Evolutionary conservation across 2,888 invertebrate genomes (phyloP).

Genomic region (Melanchra persicariae): DNA sequence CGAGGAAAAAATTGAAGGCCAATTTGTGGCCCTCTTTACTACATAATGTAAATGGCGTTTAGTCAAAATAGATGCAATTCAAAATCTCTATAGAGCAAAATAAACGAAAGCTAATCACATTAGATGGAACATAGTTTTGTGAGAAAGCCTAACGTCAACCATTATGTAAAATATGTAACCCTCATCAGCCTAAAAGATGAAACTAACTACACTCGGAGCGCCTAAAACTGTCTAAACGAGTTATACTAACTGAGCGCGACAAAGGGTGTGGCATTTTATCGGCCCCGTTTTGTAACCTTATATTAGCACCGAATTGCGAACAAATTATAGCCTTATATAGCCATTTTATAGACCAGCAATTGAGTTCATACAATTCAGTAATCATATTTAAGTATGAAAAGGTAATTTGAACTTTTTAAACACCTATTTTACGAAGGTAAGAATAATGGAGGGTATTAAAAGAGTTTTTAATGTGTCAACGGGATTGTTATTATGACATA

Average conservation of each 20-base stretch:
- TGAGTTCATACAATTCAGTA: constrained; percentile 53
- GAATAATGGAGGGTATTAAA: constrained; percentile 23
- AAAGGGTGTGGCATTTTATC: constrained; percentile 64
- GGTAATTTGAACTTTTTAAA: constrained; percentile 57
- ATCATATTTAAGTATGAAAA: constrained; percentile 50
- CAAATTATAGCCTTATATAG: constrained; percentile 64
- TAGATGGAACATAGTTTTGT: no score
- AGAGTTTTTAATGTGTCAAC: constrained; percentile 52
- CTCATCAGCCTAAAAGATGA: constrained; percentile 10
- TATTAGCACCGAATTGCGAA: constrained; percentile 61
- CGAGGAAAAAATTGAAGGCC: no score
- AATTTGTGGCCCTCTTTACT: no score
- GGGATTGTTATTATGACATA: constrained; percentile 40
- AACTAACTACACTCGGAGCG: constrained; percentile 28
- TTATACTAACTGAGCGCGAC: constrained; percentile 36
- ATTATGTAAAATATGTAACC: constrained; percentile 12
- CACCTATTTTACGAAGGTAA: constrained; percentile 35
- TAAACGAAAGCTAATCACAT: no score
- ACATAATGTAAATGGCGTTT: no score
- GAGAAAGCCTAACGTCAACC: neutral
- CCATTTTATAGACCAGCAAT: constrained; percentile 58
- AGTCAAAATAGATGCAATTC: no score
- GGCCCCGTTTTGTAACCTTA: constrained; percentile 58
- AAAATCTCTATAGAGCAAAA: no score
- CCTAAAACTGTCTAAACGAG: constrained; percentile 37